These are phyloP conservation scores for Todiramphus saurophagus DNA, from an alignment of 2,113 vertebrate genomes.

Conservation along the genomic window DNA sequence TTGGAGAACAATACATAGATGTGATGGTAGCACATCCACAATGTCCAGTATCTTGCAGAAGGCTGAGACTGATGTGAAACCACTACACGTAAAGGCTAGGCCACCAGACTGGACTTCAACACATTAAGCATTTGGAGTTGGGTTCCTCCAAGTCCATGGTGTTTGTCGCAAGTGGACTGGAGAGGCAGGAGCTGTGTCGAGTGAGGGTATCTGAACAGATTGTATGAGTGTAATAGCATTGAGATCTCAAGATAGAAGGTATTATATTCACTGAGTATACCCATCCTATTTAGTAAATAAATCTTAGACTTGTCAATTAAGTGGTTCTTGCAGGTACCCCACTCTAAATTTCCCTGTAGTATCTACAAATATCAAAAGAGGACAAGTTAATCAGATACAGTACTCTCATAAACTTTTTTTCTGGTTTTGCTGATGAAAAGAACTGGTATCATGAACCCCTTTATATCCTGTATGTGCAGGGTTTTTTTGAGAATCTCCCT, in stretches of 20 bases:
- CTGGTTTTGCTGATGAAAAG: neutral
- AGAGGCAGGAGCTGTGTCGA: neutral
- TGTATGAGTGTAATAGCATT: neutral
- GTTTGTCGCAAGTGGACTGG: neutral
- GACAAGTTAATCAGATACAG: neutral
- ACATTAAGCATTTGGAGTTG: neutral
- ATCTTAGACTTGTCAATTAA: neutral
- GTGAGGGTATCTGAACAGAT: neutral
- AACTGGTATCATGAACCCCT: neutral
- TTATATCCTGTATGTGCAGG: neutral
- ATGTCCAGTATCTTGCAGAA: neutral
- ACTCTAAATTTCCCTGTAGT: neutral
- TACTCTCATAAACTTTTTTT: neutral
- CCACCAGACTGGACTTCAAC: neutral
- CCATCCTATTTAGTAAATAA: neutral
- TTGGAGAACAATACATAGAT: fast-evolving
- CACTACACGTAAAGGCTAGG: neutral
- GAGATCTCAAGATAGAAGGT: neutral
- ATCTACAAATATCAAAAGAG: neutral
- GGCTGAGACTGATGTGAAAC: neutral
- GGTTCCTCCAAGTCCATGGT: neutral
- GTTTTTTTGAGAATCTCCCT: neutral
- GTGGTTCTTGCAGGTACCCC: neutral
- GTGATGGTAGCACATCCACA: neutral
- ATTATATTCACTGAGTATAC: neutral